Percentiles rank a stretch among this genome's conserved stretches.
Conservation (phyloP, 1,140 invertebrate species). For the Drosophila rhopaloa region DNA sequence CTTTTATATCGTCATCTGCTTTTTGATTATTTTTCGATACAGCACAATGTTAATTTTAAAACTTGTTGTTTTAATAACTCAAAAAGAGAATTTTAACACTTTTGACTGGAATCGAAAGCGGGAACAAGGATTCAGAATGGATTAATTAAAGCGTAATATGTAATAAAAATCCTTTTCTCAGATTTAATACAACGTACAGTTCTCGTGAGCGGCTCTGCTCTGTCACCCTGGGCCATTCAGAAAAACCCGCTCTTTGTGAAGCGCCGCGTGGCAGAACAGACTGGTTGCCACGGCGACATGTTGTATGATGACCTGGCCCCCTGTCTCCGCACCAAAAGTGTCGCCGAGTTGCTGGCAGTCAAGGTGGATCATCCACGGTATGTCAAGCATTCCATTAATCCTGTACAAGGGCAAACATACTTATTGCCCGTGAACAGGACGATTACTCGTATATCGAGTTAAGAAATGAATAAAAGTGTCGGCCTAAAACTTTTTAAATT, state of each 20-base stretch:
- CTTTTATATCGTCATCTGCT: too few relatives aligned
- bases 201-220: slow-evolving; percentile 96
- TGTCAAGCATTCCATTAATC: slow-evolving; percentile 11
- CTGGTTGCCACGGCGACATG: slow-evolving; percentile 91
- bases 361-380: slow-evolving; percentile 89
- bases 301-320: slow-evolving; percentile 92
- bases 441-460: not conserved
- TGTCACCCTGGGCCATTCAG: slow-evolving; percentile 97
- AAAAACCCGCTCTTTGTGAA: slow-evolving; percentile 93
- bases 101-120: not conserved
- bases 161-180: not conserved
- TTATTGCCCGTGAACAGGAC: not conserved
- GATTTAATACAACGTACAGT: slow-evolving; percentile 96
- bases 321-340: slow-evolving; percentile 90
- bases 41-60: too few relatives aligned
- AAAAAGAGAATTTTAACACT: too few relatives aligned
- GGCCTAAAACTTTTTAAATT: not conserved
- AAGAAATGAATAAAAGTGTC: too few relatives aligned
- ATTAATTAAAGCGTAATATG: not conserved
- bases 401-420: not conserved
- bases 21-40: too few relatives aligned
- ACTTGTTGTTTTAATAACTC: too few relatives aligned
- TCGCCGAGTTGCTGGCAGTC: slow-evolving; percentile 90
- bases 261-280: slow-evolving; percentile 91
- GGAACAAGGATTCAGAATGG: too few relatives aligned